Base-by-base conservation (phyloP, 1,140 invertebrate species). In the Meloidogyne chitwoodi region DNA sequence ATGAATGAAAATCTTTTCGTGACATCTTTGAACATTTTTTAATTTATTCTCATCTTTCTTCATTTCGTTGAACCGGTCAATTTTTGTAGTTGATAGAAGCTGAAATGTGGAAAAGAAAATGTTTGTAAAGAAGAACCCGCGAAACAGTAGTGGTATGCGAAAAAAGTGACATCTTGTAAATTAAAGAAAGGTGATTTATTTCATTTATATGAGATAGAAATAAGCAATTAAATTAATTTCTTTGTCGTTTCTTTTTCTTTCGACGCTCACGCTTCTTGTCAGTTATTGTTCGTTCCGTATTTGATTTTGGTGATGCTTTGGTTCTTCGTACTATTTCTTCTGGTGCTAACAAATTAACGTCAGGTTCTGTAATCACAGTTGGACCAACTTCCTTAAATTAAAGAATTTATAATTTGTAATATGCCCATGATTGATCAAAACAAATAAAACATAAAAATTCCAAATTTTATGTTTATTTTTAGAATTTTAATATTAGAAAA, bases 261-360 rank as follows among this genome's bases (percentile, higher is more conserved):
- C 94, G 90, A 78, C 93, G 89, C 83, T 93, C 93, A 48, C 94
- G 90, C 82, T 95, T 95, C 88, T 92, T 94, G 87, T 97, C 95
- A 0, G 94, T 94, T 38, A 90, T 89, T 0, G 92, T 92, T 84
- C 92, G 90, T 89, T 97, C 95, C 29, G 90, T 89, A 88, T 92
- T 91, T 48, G 92, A 93, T 81, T 93, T 91, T 0, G 93, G 75
- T 67, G 93, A 91, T 63, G 92, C 92, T 85, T 91, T 93, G 19
- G 88, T 87, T 89, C 93, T 93, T 26, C 91, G 83, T 44, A 88
- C 88, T 19, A 98, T 89, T 91, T 99, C 95, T 89, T 97, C 93
- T 2, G 96, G 96, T 26, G 96, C 95, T 62, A 98, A 88, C 31
- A 96, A 88, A 0, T 91, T 90, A 41, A 64, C 77, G 8, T 71